Conservation (phyloP, 2,888 invertebrate genomes). For the Chymomyza procnemis region DNA sequence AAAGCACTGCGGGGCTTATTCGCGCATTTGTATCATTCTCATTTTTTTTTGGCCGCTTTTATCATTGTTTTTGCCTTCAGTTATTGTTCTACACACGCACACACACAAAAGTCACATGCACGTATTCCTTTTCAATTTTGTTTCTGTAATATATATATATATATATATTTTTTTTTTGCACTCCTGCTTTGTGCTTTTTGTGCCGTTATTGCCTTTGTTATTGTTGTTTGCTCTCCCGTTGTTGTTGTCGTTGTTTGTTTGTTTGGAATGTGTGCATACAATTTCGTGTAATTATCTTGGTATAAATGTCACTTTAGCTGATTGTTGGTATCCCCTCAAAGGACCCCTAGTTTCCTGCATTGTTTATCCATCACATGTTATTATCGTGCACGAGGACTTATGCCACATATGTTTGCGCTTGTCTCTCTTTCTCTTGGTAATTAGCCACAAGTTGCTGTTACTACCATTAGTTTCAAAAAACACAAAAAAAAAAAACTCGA, state of each 20-base stretch:
- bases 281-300: constrained; percentile 57
- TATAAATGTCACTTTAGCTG: constrained; percentile 59
- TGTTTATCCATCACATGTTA: constrained; percentile 8
- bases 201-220: not conserved
- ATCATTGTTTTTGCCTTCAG: not conserved
- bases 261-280: constrained; percentile 32
- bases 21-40: constrained; percentile 12
- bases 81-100: constrained; percentile 1
- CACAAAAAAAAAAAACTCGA: not conserved
- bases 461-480: constrained; percentile 7
- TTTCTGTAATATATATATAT: no score
- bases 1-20: constrained; percentile 22
- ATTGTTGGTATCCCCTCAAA: constrained; percentile 48
- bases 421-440: constrained; percentile 35
- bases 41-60: constrained; percentile 3
- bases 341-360: constrained; percentile 5
- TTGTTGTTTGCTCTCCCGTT: not conserved
- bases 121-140: constrained; percentile 4
- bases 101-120: not conserved
- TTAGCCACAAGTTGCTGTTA: constrained; percentile 49
- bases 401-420: not conserved
- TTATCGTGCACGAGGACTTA: not conserved
- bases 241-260: constrained; percentile 3
- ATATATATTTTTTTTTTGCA: constrained; percentile 17
- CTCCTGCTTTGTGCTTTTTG: not conserved